Evolutionary conservation across 2,888 invertebrate genomes (phyloP).

Genomic region (Fragum fragum): DNA sequence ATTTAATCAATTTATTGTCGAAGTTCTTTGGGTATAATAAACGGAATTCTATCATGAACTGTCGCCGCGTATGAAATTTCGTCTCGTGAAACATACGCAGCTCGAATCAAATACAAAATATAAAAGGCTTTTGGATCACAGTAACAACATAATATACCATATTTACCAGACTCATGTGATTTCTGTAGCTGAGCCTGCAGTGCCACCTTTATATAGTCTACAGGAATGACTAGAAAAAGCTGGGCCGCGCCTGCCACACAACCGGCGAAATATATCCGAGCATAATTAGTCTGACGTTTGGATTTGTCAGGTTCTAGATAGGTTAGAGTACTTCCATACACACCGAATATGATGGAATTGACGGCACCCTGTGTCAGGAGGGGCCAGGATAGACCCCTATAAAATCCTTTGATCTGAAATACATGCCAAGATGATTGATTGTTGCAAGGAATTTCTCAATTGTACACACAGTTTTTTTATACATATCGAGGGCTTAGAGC

Average conservation of each 20-base stretch:
- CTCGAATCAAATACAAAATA: no score
- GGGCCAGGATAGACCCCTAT: constrained; percentile 95
- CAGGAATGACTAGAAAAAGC: constrained; percentile 94
- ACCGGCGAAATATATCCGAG: constrained; percentile 90
- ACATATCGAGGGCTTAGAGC: no score
- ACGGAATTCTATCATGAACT: no score
- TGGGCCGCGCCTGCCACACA: constrained; percentile 94
- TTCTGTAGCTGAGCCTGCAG: constrained; percentile 90
- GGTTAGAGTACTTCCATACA: constrained; percentile 91
- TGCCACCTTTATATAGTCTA: constrained; percentile 96
- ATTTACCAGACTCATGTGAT: neutral
- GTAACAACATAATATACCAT: no score
- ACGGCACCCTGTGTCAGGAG: constrained; percentile 95
- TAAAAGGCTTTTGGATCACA: no score
- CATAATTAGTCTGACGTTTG: constrained; percentile 62
- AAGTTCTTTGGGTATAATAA: no score
- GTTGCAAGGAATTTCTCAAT: no score
- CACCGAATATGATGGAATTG: constrained; percentile 97
- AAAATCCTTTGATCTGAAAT: constrained; percentile 90
- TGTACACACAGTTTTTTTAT: no score
- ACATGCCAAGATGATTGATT: no score
- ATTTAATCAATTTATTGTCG: no score
- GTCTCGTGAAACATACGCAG: no score
- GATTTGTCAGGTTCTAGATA: constrained; percentile 66
- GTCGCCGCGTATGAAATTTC: no score